These are phyloP conservation scores for Clarias platycephalus DNA, from an alignment of 2,797 vertebrate species.

Conservation along the genomic window DNA sequence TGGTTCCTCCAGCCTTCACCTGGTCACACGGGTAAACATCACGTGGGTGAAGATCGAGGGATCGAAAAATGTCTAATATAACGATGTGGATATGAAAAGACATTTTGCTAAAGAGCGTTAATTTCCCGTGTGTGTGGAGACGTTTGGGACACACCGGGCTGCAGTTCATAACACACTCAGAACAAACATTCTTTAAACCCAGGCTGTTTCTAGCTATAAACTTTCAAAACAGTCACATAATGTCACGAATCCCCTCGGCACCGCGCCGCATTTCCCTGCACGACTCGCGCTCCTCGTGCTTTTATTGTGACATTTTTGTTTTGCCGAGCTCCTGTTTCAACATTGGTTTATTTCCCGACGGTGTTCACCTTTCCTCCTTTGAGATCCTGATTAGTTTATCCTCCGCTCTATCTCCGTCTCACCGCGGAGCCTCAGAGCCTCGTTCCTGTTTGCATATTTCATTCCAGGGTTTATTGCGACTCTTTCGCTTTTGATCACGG, in stretches of 20 bases:
- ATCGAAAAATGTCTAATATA: no score
- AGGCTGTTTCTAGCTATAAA: background rate
- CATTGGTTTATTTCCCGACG: background rate
- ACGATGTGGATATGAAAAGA: no score
- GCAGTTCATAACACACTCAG: background rate
- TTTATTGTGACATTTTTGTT: conserved; percentile 21
- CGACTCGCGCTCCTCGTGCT: background rate
- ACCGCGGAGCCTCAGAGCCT: background rate
- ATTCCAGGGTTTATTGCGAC: background rate
- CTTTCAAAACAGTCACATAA: background rate
- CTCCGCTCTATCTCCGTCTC: background rate
- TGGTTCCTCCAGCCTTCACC: no score
- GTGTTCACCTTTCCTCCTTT: background rate
- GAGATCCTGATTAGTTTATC: background rate
- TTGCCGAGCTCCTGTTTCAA: background rate
- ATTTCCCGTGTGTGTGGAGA: no score
- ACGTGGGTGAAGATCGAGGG: no score
- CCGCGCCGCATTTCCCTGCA: background rate
- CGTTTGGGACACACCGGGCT: no score
- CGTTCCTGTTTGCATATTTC: no score
- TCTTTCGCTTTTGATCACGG: background rate
- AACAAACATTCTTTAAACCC: background rate
- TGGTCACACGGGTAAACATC: no score
- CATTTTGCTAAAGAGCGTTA: no score
- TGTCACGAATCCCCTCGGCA: background rate